Percentiles rank a stretch among this genome's conserved stretches.
These are phyloP conservation scores for Trichoplusia ni DNA, from an alignment of 1,140 invertebrate genomes.

Conservation along the genomic window DNA sequence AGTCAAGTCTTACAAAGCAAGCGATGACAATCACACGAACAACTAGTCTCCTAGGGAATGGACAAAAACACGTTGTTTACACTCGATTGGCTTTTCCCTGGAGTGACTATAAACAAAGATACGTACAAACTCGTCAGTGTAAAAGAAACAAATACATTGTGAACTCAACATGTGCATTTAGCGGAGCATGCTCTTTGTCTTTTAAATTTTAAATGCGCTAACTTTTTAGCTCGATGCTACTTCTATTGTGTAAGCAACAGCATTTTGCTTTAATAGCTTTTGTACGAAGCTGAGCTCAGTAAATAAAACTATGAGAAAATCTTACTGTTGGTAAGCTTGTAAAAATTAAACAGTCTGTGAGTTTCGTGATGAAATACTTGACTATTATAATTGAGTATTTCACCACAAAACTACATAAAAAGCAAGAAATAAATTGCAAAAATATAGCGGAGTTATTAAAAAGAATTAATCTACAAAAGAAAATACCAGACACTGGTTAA, in stretches of 20 bases:
- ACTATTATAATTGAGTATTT: too few species aligned
- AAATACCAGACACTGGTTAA: too few species aligned
- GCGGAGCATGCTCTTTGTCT: neutral
- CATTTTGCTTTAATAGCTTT: conserved; percentile 2
- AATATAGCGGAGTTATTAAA: too few species aligned
- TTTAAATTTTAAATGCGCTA: conserved; percentile 14
- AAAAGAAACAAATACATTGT: neutral
- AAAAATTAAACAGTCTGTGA: too few species aligned
- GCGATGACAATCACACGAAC: neutral
- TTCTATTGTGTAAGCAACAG: neutral
- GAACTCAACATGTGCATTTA: neutral
- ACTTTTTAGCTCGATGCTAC: neutral
- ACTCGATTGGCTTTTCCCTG: neutral
- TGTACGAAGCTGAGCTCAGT: neutral
- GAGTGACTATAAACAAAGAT: conserved; percentile 1
- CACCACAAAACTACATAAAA: too few species aligned
- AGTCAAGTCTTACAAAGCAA: neutral
- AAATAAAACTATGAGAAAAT: too few species aligned
- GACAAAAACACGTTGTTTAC: neutral
- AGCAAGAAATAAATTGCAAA: too few species aligned
- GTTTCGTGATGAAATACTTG: neutral
- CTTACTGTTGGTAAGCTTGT: too few species aligned
- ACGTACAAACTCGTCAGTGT: conserved; percentile 16
- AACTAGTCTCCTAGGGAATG: neutral
- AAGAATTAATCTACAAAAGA: too few species aligned